A percentile compares a stretch with the other conserved stretches of the same genome.
Evolutionary conservation across 2,888 invertebrate species (phyloP).

Genomic region (Phymatocera aterrima): DNA sequence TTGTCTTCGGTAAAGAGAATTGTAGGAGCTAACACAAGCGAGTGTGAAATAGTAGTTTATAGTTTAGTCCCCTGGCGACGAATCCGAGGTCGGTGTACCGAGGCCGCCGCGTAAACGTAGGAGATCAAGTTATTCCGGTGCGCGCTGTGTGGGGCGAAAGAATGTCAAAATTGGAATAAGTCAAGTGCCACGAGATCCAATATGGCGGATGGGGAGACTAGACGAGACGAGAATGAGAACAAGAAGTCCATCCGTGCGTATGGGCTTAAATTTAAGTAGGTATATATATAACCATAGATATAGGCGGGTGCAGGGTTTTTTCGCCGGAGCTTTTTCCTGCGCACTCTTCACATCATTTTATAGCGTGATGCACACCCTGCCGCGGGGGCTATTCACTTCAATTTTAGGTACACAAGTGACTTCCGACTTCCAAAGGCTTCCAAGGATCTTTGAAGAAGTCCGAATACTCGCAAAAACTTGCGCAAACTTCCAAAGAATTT

Average conservation of each 20-base stretch:
- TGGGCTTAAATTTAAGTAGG: no score
- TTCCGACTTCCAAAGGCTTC: no score
- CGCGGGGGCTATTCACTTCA: no score
- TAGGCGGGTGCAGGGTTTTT: background rate
- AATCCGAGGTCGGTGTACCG: slow-evolving; percentile 43
- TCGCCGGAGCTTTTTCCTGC: no score
- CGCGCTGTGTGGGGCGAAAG: slow-evolving; percentile 51
- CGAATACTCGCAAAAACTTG: no score
- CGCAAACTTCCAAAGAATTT: no score
- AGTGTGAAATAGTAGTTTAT: slow-evolving; percentile 37
- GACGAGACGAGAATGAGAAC: slow-evolving; percentile 5
- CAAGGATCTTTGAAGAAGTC: no score
- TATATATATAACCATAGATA: background rate
- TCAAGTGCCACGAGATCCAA: slow-evolving; percentile 29
- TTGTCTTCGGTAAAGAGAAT: background rate
- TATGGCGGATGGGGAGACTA: slow-evolving; percentile 15
- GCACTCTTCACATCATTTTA: no score
- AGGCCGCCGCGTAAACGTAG: slow-evolving; percentile 25
- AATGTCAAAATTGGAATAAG: slow-evolving; percentile 55
- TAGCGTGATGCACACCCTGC: no score
- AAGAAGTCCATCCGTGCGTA: no score
- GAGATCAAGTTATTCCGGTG: slow-evolving; percentile 56
- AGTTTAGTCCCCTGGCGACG: slow-evolving; percentile 40
- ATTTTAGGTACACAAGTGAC: no score
- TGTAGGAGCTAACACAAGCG: background rate